These are phyloP conservation scores for Elachura formosa DNA, from an alignment of 2,113 vertebrate species.

Conservation along the genomic window DNA sequence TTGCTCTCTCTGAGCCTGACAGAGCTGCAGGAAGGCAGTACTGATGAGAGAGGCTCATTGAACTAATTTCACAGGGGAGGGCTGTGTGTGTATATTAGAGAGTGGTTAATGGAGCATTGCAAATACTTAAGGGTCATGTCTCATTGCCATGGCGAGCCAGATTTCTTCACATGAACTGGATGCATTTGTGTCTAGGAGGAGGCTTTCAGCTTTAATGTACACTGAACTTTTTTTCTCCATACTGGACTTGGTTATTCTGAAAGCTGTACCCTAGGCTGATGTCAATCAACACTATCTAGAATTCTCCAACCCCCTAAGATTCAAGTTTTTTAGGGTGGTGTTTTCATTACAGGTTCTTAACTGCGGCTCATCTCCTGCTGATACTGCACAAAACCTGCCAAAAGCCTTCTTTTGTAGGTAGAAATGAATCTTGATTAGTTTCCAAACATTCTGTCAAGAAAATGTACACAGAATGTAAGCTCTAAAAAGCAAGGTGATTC, in stretches of 20 bases:
- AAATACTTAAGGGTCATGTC: neutral
- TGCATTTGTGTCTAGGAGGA: neutral
- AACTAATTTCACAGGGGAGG: neutral
- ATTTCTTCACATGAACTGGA: neutral
- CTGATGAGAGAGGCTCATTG: neutral
- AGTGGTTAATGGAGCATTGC: neutral
- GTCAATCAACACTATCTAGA: neutral
- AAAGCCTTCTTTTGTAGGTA: slow-evolving; percentile 8
- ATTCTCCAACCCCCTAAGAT: neutral
- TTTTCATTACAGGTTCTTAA: slow-evolving; percentile 37
- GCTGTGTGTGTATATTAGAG: neutral
- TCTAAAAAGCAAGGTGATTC: neutral
- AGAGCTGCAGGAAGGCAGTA: neutral
- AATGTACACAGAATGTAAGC: neutral
- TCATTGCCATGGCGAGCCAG: neutral
- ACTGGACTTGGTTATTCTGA: neutral
- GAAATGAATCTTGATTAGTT: slow-evolving; percentile 30
- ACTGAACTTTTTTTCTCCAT: neutral
- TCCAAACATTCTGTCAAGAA: slow-evolving; percentile 20
- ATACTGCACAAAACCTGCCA: slow-evolving; percentile 1
- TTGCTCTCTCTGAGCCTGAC: neutral
- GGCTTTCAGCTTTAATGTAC: neutral
- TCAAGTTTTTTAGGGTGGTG: neutral
- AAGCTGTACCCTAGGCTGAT: neutral
- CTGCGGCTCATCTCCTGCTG: neutral